phyloP scores from a whole-genome alignment of 2,888 invertebrate species.

The Cordilura impudica region DNA sequence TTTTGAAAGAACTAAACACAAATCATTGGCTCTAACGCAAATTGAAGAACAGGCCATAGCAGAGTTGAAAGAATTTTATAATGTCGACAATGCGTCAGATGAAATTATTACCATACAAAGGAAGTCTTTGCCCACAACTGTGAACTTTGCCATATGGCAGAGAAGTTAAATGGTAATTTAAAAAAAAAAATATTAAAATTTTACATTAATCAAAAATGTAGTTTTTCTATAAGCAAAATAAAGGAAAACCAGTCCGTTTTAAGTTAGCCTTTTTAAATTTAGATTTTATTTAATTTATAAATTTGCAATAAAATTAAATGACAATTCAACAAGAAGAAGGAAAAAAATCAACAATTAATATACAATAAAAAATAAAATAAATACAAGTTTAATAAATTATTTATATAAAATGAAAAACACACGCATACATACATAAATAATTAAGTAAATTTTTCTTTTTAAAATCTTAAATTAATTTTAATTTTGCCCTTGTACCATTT shows the following conservation, averaged over 20 bases:
- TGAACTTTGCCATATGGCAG: slow-evolving; percentile 75
- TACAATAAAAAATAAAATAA: slow-evolving; percentile 35
- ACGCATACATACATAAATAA: background rate
- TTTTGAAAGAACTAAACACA: slow-evolving; percentile 84
- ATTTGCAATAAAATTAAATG: slow-evolving; percentile 31
- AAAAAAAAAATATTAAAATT: background rate
- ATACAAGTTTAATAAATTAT: slow-evolving; percentile 41
- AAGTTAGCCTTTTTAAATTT: slow-evolving; percentile 18
- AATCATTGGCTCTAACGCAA: slow-evolving; percentile 87
- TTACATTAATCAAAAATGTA: slow-evolving; percentile 26
- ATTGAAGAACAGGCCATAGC: slow-evolving; percentile 93
- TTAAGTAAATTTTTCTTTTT: background rate
- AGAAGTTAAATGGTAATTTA: slow-evolving; percentile 64
- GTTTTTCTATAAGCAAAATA: background rate
- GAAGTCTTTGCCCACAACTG: slow-evolving; percentile 66
- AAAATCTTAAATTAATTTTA: background rate
- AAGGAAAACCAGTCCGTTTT: background rate
- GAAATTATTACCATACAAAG: slow-evolving; percentile 84
- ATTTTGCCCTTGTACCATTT: slow-evolving; percentile 50
- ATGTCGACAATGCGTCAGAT: slow-evolving; percentile 83
- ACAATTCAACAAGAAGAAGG: slow-evolving; percentile 32
- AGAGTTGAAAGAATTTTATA: slow-evolving; percentile 87
- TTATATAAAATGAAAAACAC: background rate
- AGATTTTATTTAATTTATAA: slow-evolving; percentile 19
- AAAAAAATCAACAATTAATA: slow-evolving; percentile 40